Percentiles rank a stretch among this genome's conserved stretches.
Conservation (phyloP, 2,888 invertebrate species). For the Nebria salina region DNA sequence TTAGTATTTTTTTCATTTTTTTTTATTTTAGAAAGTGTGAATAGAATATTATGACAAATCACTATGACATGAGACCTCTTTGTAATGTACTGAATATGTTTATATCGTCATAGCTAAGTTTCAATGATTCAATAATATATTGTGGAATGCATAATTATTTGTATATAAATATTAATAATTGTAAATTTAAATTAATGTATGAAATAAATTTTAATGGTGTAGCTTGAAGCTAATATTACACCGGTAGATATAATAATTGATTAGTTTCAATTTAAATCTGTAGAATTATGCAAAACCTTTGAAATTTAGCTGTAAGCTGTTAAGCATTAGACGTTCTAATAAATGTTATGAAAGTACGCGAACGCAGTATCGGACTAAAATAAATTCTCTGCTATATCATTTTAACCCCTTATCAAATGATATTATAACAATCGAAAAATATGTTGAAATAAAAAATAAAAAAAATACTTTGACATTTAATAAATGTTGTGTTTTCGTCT, state of each 20-base stretch:
- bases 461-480: no score
- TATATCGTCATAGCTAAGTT: neutral
- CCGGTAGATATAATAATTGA: neutral
- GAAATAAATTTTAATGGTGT: neutral
- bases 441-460: no score
- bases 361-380: neutral
- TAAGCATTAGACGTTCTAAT: neutral
- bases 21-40: constrained; percentile 23
- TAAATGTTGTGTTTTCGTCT: no score
- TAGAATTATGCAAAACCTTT: neutral
- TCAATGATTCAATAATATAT: neutral
- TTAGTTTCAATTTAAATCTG: neutral
- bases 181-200: no score
- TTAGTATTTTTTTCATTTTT: constrained; percentile 20
- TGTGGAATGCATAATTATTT: no score
- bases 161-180: no score
- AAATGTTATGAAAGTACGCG: neutral
- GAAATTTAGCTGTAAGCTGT: neutral
- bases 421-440: no score
- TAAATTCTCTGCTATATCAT: no score
- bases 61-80: neutral
- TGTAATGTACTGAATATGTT: neutral
- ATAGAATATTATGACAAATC: constrained; percentile 31
- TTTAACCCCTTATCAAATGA: no score
- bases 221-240: neutral